Base-by-base conservation (phyloP, 2,888 invertebrate species). In the Chromoteleia sp. region DNA sequence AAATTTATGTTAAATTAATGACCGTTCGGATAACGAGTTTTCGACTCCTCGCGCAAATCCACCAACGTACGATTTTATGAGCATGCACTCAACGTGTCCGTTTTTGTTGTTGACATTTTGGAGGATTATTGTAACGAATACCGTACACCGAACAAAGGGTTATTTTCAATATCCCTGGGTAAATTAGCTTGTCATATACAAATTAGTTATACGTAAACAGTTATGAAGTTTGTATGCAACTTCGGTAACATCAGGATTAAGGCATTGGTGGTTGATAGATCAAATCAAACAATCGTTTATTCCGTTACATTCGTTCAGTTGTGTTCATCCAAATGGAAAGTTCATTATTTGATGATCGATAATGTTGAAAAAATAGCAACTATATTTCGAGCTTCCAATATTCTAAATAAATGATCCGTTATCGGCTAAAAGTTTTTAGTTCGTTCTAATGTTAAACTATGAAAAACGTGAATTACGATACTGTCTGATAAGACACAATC, bases 131-230 rank as follows among this genome's bases (percentile, higher is more conserved):
- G 33, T 54, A 54, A 30, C 54, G 17, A 54, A 33, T 33, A 54
- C 25, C 15, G 33, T 8, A 15, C n/a, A 33, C 12, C 3, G 21
- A 21, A 48, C 48, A 21, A 48, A 48, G n/a, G 48, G 15, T 21
- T 21, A 21, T 48, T 48, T 48, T 48, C 25, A 48, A 21, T 2
- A 43, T 39, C 17, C 21, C 2, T 21, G 48, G 12, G 48, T 30
- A 54, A 54, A 54, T 54, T 36, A 17, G 54, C 17, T 33, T 54
- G 54, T 54, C 54, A 54, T 54, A 54, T 54, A 36, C 30, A 54
- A 54, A 15, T 33, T 54, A 17, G 33, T 54, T 54, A 1, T 8
- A n/a, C 8, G n/a, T n/a, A 43, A 43, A 43, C 43, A 17, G 1
- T 4, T 7, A 4, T 17, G 4, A 50, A 50, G 50, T 50, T 25